Evolutionary conservation across 92 coral and sea anemone genomes (phyloP), one percentile per base, ranked within the genome.

Genomic region (Epizoanthus fatuus): DNA sequence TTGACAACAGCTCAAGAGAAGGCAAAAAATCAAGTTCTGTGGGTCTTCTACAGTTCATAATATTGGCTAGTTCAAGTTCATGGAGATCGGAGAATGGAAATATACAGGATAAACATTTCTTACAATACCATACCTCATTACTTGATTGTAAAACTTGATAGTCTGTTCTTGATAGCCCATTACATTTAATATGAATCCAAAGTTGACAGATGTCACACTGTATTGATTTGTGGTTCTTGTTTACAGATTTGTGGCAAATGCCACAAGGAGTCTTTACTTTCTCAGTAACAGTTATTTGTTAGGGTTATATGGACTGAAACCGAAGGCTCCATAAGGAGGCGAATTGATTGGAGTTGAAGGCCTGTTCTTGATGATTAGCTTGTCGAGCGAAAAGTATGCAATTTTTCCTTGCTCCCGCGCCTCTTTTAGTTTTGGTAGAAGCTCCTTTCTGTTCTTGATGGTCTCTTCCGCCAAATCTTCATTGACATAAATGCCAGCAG

Each of bases 1-100:
- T 60, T 38, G 84, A 79, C 35, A 58, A 35, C n/a, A 40, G 49
- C 39, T 79, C 65, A n/a, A 65, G 72, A 55, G 75, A 47, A 35
- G 75, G 85, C 60, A 65, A 14, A n/a, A 63, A 80, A 19, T 80
- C 85, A 45, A 64, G 37, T 20, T 80, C 74, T 44, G 85, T 44
- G 25, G 74, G 85, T 32, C 53, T 80, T 64, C 75, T 64, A 39
- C 72, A 80, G 75, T 40, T 63, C 32, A 49, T 63, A 80, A 51
- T 37, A 74, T 57, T 63, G 37, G 16, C 16, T 44, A 80, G 62
- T 80, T 66, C 74, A 63, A 71, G 60, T 39, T 79, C 72, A 39
- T 79, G 49, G 47, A 63, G 70, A 59, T 45, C 59, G 14, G 84
- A 79, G n/a, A 79, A 79, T 37, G 84, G 84, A 79, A 79, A 79